Evolutionary conservation across 2,797 vertebrate genomes (phyloP), one percentile per base, ranked within the genome.

Genomic region (Vireo griseus): DNA sequence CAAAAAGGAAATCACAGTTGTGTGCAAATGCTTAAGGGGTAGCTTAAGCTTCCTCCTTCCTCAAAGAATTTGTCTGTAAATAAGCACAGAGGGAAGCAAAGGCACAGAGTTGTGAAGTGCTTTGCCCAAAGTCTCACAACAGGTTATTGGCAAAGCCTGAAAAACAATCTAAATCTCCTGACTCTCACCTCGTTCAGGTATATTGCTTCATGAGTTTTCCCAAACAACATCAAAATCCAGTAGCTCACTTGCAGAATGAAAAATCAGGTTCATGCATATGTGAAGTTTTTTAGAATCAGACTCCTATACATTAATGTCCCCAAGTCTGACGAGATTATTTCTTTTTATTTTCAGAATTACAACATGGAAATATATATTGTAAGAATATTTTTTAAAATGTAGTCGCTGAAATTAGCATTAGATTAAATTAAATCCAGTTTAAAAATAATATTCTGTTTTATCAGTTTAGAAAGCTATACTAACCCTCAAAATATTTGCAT

Each of bases 341-440:
- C 29, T n/a, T 25, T 31, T 51, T 65, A n/a, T 72, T 66, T 15
- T 3, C n/a, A 47, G 14, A 86, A 51, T 42, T 86, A 44, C 26
- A 85, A 24, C 29, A 65, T n/a, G 39, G 45, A 91, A 62, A 95
- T 47, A 14, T 16, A 52, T 16, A n/a, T n/a, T 51, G 29, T 3
- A 40, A 29, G 11, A 48, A 45, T 13, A 20, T 15, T 35, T 86
- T 73, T 58, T 1, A 8, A 80, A 86, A 77, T 45, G 11, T 11
- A 55, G 37, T 61, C 85, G 92, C 51, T 89, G 50, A 92, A 96
- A 83, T 37, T 89, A 92, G 33, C 40, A 95, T 51, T 76, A 28
- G 28, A 90, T 90, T 87, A 90, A 90, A 94, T 74, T 80, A 92
- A 93, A 80, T 66, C 52, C 44, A 81, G 28, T 5, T 78, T 82